phyloP scores from a whole-genome alignment of 2,797 vertebrate genomes.

The Scarus forsteni region DNA sequence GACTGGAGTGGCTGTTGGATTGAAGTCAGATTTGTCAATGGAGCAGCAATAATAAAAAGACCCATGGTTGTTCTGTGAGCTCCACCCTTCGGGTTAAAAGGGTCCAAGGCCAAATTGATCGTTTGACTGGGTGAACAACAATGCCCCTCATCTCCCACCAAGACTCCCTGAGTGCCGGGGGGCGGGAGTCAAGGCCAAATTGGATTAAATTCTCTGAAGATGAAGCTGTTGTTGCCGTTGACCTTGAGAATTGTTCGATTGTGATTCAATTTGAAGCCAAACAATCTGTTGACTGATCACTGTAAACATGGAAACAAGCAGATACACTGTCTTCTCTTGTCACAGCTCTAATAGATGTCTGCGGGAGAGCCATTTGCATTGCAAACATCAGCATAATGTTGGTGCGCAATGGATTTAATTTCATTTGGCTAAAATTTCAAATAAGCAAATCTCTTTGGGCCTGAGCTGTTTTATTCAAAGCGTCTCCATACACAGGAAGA shows the following conservation, averaged over 20 bases:
- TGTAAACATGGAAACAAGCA: conserved; percentile 22
- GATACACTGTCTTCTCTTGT: conserved; percentile 10
- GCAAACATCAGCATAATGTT: conserved; percentile 5
- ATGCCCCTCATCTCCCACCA: conserved; percentile 33
- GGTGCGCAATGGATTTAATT: conserved; percentile 11
- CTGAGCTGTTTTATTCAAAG: conserved; percentile 14
- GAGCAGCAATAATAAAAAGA: neutral
- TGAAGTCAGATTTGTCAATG: neutral
- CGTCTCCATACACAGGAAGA: neutral
- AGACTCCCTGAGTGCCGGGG: conserved; percentile 21
- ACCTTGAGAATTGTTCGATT: conserved; percentile 67
- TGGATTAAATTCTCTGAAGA: conserved; percentile 60
- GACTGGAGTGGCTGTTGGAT: neutral
- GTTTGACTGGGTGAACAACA: conserved; percentile 37
- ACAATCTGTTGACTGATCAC: conserved; percentile 44
- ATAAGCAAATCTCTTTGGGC: conserved; percentile 2
- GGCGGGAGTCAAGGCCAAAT: conserved; percentile 47
- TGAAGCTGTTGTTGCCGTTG: conserved; percentile 49
- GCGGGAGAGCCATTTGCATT: neutral
- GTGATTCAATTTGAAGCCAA: conserved; percentile 53
- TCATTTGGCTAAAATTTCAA: conserved; percentile 17
- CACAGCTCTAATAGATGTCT: conserved; percentile 5
- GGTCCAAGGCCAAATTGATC: conserved; percentile 41
- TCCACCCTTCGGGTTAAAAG: neutral
- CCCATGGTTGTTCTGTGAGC: neutral